Percentiles rank a stretch among this genome's conserved stretches.
Evolutionary conservation across 2,113 vertebrate genomes (phyloP).

Genomic region (Megaptera novaeangliae): DNA sequence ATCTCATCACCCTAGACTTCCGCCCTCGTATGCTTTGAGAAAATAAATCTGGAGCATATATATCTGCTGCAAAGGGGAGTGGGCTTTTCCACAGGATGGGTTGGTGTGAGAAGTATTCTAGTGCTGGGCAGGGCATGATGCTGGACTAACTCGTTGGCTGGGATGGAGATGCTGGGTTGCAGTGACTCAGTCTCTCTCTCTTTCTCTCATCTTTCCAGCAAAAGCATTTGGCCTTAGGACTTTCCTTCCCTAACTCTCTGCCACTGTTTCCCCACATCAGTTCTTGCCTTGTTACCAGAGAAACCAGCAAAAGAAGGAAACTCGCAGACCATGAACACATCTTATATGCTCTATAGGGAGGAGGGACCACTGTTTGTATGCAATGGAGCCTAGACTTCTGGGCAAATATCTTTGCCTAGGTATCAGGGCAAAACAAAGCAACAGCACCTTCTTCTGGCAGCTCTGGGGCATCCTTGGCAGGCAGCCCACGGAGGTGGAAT

Average conservation of each 20-base stretch:
- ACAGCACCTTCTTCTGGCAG: not conserved
- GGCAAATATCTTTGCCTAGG: too few relatives aligned
- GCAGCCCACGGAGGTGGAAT: not conserved
- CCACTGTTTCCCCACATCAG: not conserved
- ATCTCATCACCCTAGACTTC: not conserved
- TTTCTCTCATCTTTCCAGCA: not conserved
- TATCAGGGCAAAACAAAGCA: not conserved
- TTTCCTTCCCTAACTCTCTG: not conserved
- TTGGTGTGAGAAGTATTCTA: not conserved
- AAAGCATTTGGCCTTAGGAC: not conserved
- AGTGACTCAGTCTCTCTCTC: not conserved
- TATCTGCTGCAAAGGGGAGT: not conserved
- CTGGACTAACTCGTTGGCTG: not conserved
- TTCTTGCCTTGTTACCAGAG: conserved; percentile 1
- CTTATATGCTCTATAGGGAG: not conserved
- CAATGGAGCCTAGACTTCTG: not conserved
- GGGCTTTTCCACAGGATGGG: too few relatives aligned
- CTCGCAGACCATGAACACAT: not conserved
- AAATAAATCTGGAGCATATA: not conserved
- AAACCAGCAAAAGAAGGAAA: not conserved
- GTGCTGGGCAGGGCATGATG: not conserved
- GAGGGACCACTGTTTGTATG: not conserved
- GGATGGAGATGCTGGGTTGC: too few relatives aligned
- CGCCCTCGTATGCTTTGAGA: not conserved
- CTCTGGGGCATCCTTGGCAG: not conserved